Evolutionary conservation across 2,888 invertebrate genomes (phyloP).

Genomic region (Auanema freiburgensis): DNA sequence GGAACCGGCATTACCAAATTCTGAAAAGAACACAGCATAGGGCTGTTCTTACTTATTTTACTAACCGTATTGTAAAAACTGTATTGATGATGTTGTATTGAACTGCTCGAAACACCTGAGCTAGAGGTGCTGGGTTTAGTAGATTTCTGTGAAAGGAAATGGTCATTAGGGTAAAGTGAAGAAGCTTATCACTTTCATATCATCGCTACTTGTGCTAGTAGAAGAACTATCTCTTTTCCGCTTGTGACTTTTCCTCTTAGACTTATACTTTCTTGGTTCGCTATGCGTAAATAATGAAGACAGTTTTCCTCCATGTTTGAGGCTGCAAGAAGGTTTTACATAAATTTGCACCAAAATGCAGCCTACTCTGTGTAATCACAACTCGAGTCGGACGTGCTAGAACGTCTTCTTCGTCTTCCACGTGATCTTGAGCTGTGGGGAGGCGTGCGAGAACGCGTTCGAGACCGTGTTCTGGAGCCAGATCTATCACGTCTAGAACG

Average conservation of each 20-base stretch:
- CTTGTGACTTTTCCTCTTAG: slow-evolving; percentile 27
- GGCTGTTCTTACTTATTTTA: background rate
- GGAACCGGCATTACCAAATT: background rate
- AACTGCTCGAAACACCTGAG: no score
- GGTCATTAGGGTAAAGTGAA: background rate
- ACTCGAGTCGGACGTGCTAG: background rate
- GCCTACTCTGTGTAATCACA: slow-evolving; percentile 5
- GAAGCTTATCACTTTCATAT: slow-evolving; percentile 11
- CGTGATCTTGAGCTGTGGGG: background rate
- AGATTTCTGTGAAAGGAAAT: no score
- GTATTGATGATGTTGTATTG: no score
- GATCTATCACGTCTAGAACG: background rate
- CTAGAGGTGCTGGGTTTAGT: no score
- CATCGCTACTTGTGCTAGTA: slow-evolving; percentile 33
- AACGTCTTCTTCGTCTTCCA: slow-evolving; percentile 6
- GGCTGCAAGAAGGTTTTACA: slow-evolving; percentile 7
- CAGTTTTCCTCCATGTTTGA: slow-evolving; percentile 8
- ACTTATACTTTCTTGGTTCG: slow-evolving; percentile 5
- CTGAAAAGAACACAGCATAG: background rate
- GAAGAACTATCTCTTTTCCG: slow-evolving; percentile 24
- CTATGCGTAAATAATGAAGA: slow-evolving; percentile 4
- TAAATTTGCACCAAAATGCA: background rate
- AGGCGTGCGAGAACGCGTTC: background rate
- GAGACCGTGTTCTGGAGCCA: no score
- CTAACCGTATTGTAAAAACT: background rate